Conservation (phyloP, 2,888 invertebrate species). For the Drosophila paramelanica region DNA sequence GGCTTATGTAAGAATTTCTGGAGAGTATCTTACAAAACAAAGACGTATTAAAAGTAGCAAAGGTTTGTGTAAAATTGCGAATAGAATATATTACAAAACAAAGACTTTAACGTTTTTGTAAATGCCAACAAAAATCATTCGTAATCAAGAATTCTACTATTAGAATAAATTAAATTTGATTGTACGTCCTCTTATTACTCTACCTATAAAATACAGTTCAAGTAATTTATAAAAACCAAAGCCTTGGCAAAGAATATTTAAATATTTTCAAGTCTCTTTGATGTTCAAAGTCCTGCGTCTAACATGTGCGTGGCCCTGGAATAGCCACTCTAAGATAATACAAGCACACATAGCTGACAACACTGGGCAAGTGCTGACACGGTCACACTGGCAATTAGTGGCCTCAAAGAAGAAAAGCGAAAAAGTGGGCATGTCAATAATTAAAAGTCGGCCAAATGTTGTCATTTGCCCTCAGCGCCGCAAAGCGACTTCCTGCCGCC, state of each 20-base stretch:
- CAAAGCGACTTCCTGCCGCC: conserved; percentile 45
- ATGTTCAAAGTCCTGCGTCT: not conserved
- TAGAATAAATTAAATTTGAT: too few relatives aligned
- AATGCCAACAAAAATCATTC: not conserved
- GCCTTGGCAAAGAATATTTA: not conserved
- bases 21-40: too few relatives aligned
- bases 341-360: conserved; percentile 10
- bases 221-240: not conserved
- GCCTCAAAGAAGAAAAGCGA: conserved; percentile 24
- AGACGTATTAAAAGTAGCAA: too few relatives aligned
- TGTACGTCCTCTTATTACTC: too few relatives aligned
- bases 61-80: too few relatives aligned
- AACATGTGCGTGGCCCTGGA: conserved; percentile 12
- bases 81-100: too few relatives aligned
- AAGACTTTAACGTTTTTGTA: not conserved
- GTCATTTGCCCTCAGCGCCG: conserved; percentile 63
- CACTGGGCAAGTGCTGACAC: conserved; percentile 11
- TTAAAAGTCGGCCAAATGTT: conserved; percentile 79
- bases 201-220: too few relatives aligned
- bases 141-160: too few relatives aligned
- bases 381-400: conserved; percentile 52
- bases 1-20: too few relatives aligned
- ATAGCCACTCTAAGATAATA: not conserved
- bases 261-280: not conserved
- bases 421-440: conserved; percentile 70